phyloP scores from a whole-genome alignment of 2,113 vertebrate species.

The Dunckerocampus dactyliophorus region DNA sequence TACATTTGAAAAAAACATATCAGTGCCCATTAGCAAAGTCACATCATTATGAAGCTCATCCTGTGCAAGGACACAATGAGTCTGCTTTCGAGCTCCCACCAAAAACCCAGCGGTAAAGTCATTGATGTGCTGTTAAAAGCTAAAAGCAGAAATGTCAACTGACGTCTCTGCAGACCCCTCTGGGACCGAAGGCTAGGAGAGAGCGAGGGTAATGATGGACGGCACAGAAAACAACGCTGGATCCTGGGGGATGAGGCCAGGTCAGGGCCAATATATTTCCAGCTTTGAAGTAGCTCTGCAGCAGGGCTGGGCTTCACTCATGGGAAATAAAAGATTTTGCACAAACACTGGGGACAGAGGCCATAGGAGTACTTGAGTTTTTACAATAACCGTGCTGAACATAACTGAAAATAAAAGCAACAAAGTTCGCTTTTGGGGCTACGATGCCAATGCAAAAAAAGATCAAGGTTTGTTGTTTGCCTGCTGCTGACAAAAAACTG shows the following conservation, averaged over 20 bases:
- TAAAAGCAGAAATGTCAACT: conserved; percentile 61
- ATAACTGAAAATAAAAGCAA: background rate
- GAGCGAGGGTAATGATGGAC: conserved; percentile 38
- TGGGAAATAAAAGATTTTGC: conserved; percentile 28
- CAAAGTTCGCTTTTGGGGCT: background rate
- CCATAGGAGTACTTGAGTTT: conserved; percentile 2
- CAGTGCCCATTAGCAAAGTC: conserved; percentile 42
- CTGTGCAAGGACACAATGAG: conserved; percentile 22
- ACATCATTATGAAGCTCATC: conserved; percentile 31
- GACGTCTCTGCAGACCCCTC: conserved; percentile 44
- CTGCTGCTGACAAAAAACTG: background rate
- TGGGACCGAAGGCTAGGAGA: conserved; percentile 29
- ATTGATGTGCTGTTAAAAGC: conserved; percentile 54
- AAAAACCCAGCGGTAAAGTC: conserved; percentile 48
- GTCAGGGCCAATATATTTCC: conserved; percentile 52
- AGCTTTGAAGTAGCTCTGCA: conserved; percentile 50
- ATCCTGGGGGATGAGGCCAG: conserved; percentile 41
- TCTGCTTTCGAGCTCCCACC: conserved; percentile 34
- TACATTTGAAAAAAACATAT: background rate
- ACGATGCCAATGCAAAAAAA: background rate
- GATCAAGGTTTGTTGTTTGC: background rate
- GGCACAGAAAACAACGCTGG: conserved; percentile 38
- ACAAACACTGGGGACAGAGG: conserved; percentile 13
- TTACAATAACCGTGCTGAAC: background rate
- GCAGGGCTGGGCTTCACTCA: conserved; percentile 12